Percentiles rank a stretch among this genome's conserved stretches.
These are phyloP conservation scores for Bibio marci DNA, from an alignment of 2,888 invertebrate species.

Conservation along the genomic window DNA sequence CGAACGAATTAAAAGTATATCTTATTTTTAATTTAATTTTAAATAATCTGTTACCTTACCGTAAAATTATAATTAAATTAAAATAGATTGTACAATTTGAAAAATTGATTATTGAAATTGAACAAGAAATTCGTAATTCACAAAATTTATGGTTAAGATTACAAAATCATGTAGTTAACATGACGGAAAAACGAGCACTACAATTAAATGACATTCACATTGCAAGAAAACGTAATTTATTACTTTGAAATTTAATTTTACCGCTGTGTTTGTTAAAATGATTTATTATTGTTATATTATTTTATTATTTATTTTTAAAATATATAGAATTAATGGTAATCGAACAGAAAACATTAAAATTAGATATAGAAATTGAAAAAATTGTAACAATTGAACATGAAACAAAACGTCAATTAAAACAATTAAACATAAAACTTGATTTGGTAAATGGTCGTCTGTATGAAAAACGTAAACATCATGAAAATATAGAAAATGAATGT, in stretches of 20 bases:
- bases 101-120: conserved; percentile 40
- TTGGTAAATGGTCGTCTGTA: conserved; percentile 38
- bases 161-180: conserved; percentile 50
- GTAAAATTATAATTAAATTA: neutral
- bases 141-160: conserved; percentile 63
- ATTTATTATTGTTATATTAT: conserved; percentile 1
- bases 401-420: conserved; percentile 40
- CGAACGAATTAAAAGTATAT: conserved; percentile 13
- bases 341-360: conserved; percentile 55
- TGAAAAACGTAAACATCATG: conserved; percentile 34
- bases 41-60: neutral
- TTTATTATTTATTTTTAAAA: conserved; percentile 12
- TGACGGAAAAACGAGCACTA: conserved; percentile 49
- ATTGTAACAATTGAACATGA: conserved; percentile 36
- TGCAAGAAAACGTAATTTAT: conserved; percentile 46
- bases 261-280: too few relatives aligned
- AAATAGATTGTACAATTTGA: conserved; percentile 42
- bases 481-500: conserved; percentile 36
- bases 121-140: conserved; percentile 41
- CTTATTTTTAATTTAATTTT: too few relatives aligned
- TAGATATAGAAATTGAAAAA: conserved; percentile 44
- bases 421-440: conserved; percentile 40
- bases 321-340: conserved; percentile 36
- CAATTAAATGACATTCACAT: conserved; percentile 52
- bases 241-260: neutral